phyloP scores from a whole-genome alignment of 2,797 vertebrate genomes.

The Epinephelus malabaricus region DNA sequence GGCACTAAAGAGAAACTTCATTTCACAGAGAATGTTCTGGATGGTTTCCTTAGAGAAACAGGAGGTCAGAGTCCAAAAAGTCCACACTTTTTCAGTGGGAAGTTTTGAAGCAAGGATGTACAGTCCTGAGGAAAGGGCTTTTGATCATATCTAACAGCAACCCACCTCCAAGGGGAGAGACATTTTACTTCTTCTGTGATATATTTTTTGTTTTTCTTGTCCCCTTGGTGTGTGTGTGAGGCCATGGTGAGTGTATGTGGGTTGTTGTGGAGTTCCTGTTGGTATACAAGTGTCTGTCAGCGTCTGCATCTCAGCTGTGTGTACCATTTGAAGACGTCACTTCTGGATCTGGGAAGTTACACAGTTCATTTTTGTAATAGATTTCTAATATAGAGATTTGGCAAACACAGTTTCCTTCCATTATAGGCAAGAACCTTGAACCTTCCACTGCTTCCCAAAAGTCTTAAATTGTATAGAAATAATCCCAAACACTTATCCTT shows the following conservation, averaged over 20 bases:
- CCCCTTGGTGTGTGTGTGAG: constrained; percentile 1
- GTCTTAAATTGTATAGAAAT: neutral
- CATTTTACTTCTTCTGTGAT: constrained; percentile 27
- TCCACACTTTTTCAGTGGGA: neutral
- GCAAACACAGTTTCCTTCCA: neutral
- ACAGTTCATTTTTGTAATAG: neutral
- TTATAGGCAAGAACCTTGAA: neutral
- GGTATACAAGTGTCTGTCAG: neutral
- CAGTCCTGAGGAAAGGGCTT: constrained; percentile 22
- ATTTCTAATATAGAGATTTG: neutral
- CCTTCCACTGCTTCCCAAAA: neutral
- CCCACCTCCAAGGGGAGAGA: constrained; percentile 16
- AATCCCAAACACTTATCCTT: neutral
- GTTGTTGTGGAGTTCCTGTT: neutral
- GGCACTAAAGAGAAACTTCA: constrained; percentile 59
- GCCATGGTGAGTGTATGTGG: neutral
- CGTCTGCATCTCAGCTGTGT: constrained; percentile 15
- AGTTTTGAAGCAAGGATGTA: constrained; percentile 43
- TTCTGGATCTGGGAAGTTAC: too few relatives aligned
- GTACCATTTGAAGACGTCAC: too few relatives aligned
- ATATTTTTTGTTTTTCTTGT: constrained; percentile 17
- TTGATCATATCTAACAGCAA: constrained; percentile 44
- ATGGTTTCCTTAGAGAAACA: constrained; percentile 46
- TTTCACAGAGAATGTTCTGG: constrained; percentile 62
- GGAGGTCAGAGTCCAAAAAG: constrained; percentile 53